phyloP scores from a whole-genome alignment of 2,888 invertebrate genomes.

The Cabera pusaria region DNA sequence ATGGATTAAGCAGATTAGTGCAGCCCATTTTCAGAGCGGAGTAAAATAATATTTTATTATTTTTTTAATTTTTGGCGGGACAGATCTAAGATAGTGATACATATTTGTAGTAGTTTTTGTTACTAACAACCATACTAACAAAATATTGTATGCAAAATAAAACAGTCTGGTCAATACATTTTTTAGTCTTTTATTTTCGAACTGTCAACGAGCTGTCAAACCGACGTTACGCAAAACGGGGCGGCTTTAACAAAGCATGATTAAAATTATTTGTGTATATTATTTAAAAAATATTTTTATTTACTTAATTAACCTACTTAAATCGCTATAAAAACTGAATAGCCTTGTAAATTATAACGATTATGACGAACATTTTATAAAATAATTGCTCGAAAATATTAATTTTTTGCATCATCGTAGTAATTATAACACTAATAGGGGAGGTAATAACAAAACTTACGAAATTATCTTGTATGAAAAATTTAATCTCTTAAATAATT shows the following conservation, averaged over 20 bases:
- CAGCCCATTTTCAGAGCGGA: conserved; percentile 4
- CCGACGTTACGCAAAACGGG: conserved; percentile 4
- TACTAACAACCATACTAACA: neutral
- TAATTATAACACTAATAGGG: neutral
- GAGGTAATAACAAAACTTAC: neutral
- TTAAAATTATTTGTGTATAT: neutral
- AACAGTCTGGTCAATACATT: neutral
- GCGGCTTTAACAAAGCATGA: neutral
- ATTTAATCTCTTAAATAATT: too few species aligned
- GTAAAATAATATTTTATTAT: too few species aligned
- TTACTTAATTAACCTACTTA: too few species aligned
- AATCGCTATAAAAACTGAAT: neutral
- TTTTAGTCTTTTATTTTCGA: conserved; percentile 10
- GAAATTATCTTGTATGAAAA: too few species aligned
- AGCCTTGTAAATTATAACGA: neutral
- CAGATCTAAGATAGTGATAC: conserved; percentile 16
- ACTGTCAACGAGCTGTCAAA: conserved; percentile 14
- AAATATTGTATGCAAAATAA: conserved; percentile 14
- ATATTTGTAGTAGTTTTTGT: conserved; percentile 1
- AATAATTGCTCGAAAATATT: neutral
- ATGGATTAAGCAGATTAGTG: conserved; percentile 3
- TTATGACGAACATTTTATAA: conserved; percentile 1
- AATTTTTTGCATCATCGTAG: neutral
- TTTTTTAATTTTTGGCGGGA: conserved; percentile 10
- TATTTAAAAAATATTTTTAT: too few species aligned